Base-by-base conservation (phyloP, 2,797 vertebrate species). In the Knipowitschia caucasica region DNA sequence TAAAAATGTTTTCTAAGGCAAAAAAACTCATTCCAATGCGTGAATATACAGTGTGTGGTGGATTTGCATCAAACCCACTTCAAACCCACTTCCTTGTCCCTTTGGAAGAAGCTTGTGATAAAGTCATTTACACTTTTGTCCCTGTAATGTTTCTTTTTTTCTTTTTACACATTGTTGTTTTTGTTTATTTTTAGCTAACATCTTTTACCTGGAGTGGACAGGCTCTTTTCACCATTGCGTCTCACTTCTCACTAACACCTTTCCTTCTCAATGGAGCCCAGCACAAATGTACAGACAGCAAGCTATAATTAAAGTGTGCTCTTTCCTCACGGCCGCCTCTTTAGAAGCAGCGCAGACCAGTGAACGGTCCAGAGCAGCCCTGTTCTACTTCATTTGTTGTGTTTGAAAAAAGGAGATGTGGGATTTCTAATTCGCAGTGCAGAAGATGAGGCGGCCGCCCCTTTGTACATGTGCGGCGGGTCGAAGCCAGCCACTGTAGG, bases 241-340 rank as follows among this genome's bases (percentile, higher is more conserved):
- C 50, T 18, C 24, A 31, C 26, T 57, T 44, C 26, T 17, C 9
- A 31, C 38, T 31, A 17, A 39, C 36, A 39, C 9, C 44, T 33
- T 25, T 36, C 36, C 45, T 9, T 46, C 55, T 60, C 24, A 54
- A 56, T 30, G 39, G 45, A 73, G 51, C 30, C 24, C 62, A 57
- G 61, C 60, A 38, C 30, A 75, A 75, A 76, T 66, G 58, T 61
- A 57, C 40, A 70, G 77, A 84, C 72, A 67, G 53, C 58, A 45
- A 64, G 67, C 62, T 75, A n/a, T n/a, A 82, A 82, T 82, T 80
- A 80, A 62, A 56, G 58, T 69, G 67, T 69, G 63, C 71, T 68
- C 67, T 77, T 59, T 53, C 18, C 75, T 67, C 55, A 35, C 77
- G 69, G 62, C 64, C 15, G 17, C 39, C 56, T 61, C 69, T 75